These are phyloP conservation scores for Rhagonycha fulva DNA, from an alignment of 2,888 invertebrate species.

Conservation along the genomic window DNA sequence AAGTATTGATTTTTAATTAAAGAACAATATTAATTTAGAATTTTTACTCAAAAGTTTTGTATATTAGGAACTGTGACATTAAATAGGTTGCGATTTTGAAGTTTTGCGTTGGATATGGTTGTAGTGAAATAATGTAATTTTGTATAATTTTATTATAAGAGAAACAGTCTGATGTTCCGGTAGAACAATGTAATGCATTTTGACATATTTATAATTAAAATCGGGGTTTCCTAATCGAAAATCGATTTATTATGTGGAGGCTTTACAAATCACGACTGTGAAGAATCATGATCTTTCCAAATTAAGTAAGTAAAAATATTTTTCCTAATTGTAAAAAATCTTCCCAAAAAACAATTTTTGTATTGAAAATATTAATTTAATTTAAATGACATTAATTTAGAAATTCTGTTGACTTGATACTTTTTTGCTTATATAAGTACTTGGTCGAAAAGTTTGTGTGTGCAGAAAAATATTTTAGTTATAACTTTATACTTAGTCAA, in stretches of 20 bases:
- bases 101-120: background rate
- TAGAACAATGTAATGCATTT: conserved; percentile 17
- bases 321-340: background rate
- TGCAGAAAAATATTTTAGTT: background rate
- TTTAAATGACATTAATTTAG: conserved; percentile 30
- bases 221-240: conserved; percentile 13
- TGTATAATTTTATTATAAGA: conserved; percentile 3
- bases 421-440: background rate
- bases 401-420: background rate
- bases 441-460: background rate
- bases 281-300: conserved; percentile 13
- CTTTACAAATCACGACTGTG: conserved; percentile 6
- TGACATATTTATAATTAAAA: conserved; percentile 19
- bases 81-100: background rate
- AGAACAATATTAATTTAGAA: background rate
- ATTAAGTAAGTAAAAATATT: conserved; percentile 3
- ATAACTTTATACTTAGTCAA: background rate
- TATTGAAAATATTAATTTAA: conserved; percentile 29
- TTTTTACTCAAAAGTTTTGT: background rate
- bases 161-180: conserved; percentile 9
- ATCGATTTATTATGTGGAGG: conserved; percentile 10
- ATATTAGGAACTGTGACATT: background rate
- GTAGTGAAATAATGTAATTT: conserved; percentile 8
- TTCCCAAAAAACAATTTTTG: conserved; percentile 9
- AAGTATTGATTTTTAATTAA: background rate